Evolutionary conservation across 2,888 invertebrate genomes (phyloP), one percentile per base, ranked within the genome.

Genomic region (Habrosyne pyritoides): DNA sequence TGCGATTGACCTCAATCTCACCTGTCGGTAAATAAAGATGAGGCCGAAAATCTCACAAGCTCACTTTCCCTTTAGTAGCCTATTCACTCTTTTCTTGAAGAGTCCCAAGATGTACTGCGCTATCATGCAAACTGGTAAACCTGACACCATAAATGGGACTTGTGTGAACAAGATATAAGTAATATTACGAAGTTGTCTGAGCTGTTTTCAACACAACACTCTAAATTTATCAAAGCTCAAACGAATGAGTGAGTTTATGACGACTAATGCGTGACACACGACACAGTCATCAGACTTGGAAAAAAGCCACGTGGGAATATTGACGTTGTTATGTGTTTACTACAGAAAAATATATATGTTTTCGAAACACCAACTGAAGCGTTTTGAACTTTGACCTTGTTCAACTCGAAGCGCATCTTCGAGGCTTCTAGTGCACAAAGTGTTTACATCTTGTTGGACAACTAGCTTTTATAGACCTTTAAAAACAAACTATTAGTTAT

Each of bases 201-300:
- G n/a, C 5, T 4, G 36, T 7, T 36, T 6, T 14, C 36, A 14
- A 36, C 36, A 36, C 36, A 36, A 7, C 14, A 14, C 33, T 33
- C 36, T 36, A 36, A 36, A 14, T 36, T 36, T 36, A 36, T 14
- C 36, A 36, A 36, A 36, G 6, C 36, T 2, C 36, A 36, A 14
- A 12, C 10, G 36, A 14, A 36, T 36, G 36, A 36, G 14, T 36
- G 14, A 36, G 14, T 36, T 36, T 14, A 14, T 42, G 42, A 42
- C 42, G 42, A 42, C 42, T 2, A 42, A 42, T 42, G 42, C 18
- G 42, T 42, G 42, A 42, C 42, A 42, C 42, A 42, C 42, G 42
- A 42, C 36, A 42, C 42, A 42, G 42, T 42, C 42, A 42, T 42
- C 18, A 42, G 18, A 18, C n/a, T 42, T 42, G 42, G 42, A 42